Evolutionary conservation across 2,113 vertebrate species (phyloP), one percentile per base, ranked within the genome.

Genomic region (Aspidoscelis tigris): DNA sequence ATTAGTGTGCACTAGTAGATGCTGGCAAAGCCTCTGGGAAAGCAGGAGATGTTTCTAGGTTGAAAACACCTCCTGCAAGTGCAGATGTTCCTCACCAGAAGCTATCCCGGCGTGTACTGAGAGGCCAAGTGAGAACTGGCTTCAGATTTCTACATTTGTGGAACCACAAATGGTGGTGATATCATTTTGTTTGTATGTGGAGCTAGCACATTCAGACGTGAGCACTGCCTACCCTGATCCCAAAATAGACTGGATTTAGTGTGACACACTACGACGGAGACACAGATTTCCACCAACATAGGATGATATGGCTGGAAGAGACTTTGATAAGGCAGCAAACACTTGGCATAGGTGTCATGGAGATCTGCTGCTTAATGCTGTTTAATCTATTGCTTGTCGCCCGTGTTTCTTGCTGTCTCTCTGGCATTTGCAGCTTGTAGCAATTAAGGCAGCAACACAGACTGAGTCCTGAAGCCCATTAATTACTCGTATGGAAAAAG

Each of bases 371-470:
- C 69, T 84, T 72, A 65, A 43, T 94, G 89, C 91, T 90, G 88
- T 90, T 94, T 94, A 94, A 93, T 94, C 93, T 92, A 93, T 93
- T 93, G 92, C 93, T 94, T 90, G 84, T 92, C 94, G 92, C 90
- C 87, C 87, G 87, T 93, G 90, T 93, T 92, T 91, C 91, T 93
- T 87, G 88, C 89, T 88, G 89, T 91, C 92, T 92, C 91, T 89
- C 88, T 87, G 88, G 91, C 77, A 0, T 92, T 93, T 94, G 92
- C 92, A 92, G 93, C 93, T 93, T 94, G 92, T 94, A 93, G 91
- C 91, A 93, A 94, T 94, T 94, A 94, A 94, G 91, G 89, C 89
- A 75, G 92, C 86, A 89, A 86, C 90, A 91, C 83, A 83, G 90
- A 93, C 90, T 86, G 91, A 94, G 88, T 78, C 5, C 86, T 89